A percentile compares a stretch with the other conserved stretches of the same genome.
phyloP scores from a whole-genome alignment of 1,140 invertebrate species.

The Drosophila guanche region DNA sequence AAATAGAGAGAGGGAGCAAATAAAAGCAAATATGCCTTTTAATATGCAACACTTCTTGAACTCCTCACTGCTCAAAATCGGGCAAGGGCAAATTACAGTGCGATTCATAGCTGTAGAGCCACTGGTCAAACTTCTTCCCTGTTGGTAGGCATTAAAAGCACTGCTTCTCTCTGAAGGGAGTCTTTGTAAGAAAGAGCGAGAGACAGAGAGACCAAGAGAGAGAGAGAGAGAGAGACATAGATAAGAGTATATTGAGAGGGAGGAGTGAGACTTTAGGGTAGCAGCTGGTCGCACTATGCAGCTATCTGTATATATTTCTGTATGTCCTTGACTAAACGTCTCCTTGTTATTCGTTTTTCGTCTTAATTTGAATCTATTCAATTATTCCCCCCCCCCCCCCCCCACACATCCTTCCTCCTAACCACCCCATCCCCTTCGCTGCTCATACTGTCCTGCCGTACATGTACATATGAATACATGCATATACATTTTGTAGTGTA shows the following conservation, averaged over 20 bases:
- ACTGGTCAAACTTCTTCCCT: background rate
- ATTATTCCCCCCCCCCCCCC: background rate
- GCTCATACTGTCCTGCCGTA: conserved; percentile 9
- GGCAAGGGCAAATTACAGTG: conserved; percentile 9
- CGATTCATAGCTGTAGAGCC: conserved; percentile 26
- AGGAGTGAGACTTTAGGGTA: too few species aligned
- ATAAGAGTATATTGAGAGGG: too few species aligned
- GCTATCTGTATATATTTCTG: too few species aligned
- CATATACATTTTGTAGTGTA: conserved; percentile 33
- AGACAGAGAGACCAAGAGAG: too few species aligned
- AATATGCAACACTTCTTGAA: conserved; percentile 28
- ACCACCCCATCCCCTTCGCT: conserved; percentile 2
- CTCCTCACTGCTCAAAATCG: conserved; percentile 1
- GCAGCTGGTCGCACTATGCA: too few species aligned
- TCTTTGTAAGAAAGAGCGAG: background rate
- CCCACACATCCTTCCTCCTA: background rate
- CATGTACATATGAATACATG: conserved; percentile 36
- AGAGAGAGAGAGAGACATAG: too few species aligned
- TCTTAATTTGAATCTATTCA: too few species aligned
- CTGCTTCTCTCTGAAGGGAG: background rate
- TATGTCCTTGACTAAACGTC: too few species aligned
- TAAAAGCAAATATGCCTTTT: conserved; percentile 31
- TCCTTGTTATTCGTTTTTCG: too few species aligned
- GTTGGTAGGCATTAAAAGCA: too few species aligned
- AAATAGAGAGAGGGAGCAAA: conserved; percentile 16